Percentiles rank a stretch among this genome's conserved stretches.
Evolutionary conservation across 2,797 vertebrate species (phyloP).

Genomic region (Hippoglossus hippoglossus): DNA sequence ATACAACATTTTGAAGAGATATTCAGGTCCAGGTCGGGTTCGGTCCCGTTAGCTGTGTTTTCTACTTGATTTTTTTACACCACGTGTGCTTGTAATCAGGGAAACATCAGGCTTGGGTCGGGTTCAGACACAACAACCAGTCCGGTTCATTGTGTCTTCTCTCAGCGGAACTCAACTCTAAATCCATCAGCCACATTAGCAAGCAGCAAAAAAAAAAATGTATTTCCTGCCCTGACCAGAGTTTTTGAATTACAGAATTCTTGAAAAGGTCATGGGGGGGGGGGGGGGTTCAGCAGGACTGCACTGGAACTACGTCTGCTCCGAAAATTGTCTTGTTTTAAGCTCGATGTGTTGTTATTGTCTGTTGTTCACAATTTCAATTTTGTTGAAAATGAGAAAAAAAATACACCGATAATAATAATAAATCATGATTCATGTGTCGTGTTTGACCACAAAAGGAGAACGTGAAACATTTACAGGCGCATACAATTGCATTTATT

Average conservation of each 20-base stretch:
- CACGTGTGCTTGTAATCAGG: too few species aligned
- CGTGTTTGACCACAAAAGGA: constrained; percentile 22
- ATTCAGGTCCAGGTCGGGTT: too few species aligned
- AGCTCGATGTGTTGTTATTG: constrained; percentile 17
- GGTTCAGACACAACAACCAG: too few species aligned
- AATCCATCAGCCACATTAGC: not conserved
- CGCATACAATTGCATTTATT: constrained; percentile 80
- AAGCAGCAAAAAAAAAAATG: constrained; percentile 10
- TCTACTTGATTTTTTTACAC: too few species aligned
- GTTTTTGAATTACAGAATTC: constrained; percentile 5
- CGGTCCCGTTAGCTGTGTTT: too few species aligned
- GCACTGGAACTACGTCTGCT: constrained; percentile 35
- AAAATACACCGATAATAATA: constrained; percentile 23
- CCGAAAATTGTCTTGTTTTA: not conserved
- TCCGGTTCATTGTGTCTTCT: too few species aligned
- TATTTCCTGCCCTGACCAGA: constrained; percentile 53
- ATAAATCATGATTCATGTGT: constrained; percentile 14
- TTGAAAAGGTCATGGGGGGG: constrained; percentile 7
- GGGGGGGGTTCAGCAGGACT: constrained; percentile 38
- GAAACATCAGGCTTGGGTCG: too few species aligned
- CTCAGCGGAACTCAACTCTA: too few species aligned
- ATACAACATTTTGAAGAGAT: too few species aligned
- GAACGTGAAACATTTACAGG: constrained; percentile 29
- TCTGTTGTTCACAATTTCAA: constrained; percentile 23
- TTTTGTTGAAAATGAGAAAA: constrained; percentile 29